Percentiles rank a stretch among this genome's conserved stretches.
phyloP scores from a whole-genome alignment of 2,113 vertebrate species.

The Menura novaehollandiae region DNA sequence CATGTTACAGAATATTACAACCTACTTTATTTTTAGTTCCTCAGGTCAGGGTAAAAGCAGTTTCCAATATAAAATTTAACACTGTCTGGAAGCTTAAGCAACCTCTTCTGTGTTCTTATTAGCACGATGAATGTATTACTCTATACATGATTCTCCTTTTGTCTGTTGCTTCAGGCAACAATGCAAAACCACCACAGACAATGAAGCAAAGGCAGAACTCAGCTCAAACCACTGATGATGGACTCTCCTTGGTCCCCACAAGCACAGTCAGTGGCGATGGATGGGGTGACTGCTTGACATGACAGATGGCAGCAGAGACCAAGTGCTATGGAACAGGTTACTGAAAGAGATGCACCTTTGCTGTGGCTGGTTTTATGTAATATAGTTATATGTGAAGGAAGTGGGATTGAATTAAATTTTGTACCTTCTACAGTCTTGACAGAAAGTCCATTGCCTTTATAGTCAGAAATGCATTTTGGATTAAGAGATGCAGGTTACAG shows the following conservation, averaged over 20 bases:
- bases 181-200: fast-evolving
- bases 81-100: background rate
- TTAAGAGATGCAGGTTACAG: background rate
- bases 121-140: background rate
- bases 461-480: background rate
- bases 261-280: background rate
- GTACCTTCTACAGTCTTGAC: background rate
- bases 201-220: background rate
- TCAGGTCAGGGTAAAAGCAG: background rate
- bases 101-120: background rate
- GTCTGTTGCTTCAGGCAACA: fast-evolving
- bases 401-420: background rate
- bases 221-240: background rate
- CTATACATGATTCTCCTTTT: background rate
- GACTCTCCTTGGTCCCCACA: background rate
- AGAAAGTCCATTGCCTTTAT: background rate
- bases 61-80: background rate
- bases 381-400: background rate
- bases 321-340: background rate
- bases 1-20: background rate
- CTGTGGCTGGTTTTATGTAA: background rate
- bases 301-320: background rate
- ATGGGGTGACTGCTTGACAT: background rate
- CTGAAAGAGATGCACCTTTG: background rate
- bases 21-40: background rate